phyloP scores from a whole-genome alignment of 2,797 vertebrate genomes.

The Hafferia zeledoni region DNA sequence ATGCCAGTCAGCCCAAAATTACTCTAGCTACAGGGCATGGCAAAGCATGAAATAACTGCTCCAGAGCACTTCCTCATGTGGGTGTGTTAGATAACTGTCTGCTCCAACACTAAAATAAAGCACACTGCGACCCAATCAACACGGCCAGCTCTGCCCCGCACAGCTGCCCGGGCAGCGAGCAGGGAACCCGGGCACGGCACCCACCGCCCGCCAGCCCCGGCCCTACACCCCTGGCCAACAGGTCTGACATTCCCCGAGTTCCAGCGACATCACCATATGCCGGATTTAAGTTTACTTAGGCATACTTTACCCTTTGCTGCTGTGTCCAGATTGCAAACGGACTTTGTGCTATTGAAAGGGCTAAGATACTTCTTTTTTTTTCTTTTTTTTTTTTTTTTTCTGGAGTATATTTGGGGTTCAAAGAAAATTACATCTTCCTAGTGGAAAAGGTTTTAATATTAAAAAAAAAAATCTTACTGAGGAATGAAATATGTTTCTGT shows the following conservation, averaged over 20 bases:
- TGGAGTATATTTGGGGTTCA: slow-evolving; percentile 30
- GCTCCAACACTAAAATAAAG: slow-evolving; percentile 76
- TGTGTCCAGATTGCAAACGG: slow-evolving; percentile 35
- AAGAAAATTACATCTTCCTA: slow-evolving; percentile 19
- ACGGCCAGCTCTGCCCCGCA: not conserved
- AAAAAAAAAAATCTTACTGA: not conserved
- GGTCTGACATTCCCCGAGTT: slow-evolving; percentile 30
- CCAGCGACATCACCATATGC: slow-evolving; percentile 46
- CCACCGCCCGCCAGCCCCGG: not conserved
- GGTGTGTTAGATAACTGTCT: slow-evolving; percentile 82
- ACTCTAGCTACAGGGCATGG: slow-evolving; percentile 80
- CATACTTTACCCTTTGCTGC: slow-evolving; percentile 57
- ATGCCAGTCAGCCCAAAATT: slow-evolving; percentile 73
- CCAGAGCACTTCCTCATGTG: slow-evolving; percentile 78
- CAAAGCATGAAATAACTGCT: slow-evolving; percentile 80
- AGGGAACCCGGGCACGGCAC: not conserved
- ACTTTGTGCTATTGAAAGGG: slow-evolving; percentile 39
- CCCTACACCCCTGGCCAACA: not conserved
- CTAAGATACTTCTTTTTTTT: not conserved
- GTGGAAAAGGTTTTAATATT: slow-evolving; percentile 15
- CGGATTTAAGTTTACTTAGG: slow-evolving; percentile 65
- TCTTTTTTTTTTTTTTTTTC: not conserved
- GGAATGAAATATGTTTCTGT: slow-evolving; percentile 33
- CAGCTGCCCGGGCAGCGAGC: slow-evolving; percentile 46
- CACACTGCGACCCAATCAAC: slow-evolving; percentile 37